These are phyloP conservation scores for Drosophila eugracilis DNA, from an alignment of 1,140 invertebrate species.

Conservation along the genomic window DNA sequence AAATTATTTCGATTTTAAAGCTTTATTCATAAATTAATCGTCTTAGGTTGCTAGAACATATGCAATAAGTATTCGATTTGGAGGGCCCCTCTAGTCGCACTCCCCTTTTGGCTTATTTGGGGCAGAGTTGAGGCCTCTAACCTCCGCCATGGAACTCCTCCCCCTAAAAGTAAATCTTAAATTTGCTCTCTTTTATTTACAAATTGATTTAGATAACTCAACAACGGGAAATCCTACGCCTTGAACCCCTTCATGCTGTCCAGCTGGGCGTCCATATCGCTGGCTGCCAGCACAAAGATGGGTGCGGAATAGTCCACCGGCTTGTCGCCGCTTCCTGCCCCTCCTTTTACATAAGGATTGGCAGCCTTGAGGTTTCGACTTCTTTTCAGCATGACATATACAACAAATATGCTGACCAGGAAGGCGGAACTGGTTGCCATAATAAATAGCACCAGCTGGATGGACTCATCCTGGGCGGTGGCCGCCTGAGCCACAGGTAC, in stretches of 20 bases:
- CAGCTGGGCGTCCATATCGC: conserved; percentile 41
- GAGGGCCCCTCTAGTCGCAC: conserved; percentile 18
- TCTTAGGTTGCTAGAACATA: conserved; percentile 67
- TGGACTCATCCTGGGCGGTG: conserved; percentile 68
- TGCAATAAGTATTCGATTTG: conserved; percentile 38
- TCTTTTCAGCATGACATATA: conserved; percentile 82
- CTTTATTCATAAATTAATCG: conserved; percentile 82
- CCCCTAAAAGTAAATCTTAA: conserved; percentile 46
- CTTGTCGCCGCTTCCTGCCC: conserved; percentile 48
- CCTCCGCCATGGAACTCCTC: no score
- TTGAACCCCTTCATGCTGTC: conserved; percentile 58
- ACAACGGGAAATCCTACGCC: conserved; percentile 57
- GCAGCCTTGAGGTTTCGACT: conserved; percentile 56
- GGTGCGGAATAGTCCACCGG: conserved; percentile 74
- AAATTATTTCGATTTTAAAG: conserved; percentile 61
- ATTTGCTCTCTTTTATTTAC: conserved; percentile 64
- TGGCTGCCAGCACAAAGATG: conserved; percentile 77
- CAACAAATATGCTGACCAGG: conserved; percentile 80
- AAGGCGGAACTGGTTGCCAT: conserved; percentile 83
- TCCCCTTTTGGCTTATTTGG: conserved; percentile 45
- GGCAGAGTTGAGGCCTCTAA: conserved; percentile 1
- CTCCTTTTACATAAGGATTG: conserved; percentile 30
- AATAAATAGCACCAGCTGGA: conserved; percentile 81
- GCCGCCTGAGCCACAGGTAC: conserved; percentile 62
- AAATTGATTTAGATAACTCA: conserved; percentile 71